Evolutionary conservation across 2,113 vertebrate genomes (phyloP).

Genomic region (Pelobates fuscus): DNA sequence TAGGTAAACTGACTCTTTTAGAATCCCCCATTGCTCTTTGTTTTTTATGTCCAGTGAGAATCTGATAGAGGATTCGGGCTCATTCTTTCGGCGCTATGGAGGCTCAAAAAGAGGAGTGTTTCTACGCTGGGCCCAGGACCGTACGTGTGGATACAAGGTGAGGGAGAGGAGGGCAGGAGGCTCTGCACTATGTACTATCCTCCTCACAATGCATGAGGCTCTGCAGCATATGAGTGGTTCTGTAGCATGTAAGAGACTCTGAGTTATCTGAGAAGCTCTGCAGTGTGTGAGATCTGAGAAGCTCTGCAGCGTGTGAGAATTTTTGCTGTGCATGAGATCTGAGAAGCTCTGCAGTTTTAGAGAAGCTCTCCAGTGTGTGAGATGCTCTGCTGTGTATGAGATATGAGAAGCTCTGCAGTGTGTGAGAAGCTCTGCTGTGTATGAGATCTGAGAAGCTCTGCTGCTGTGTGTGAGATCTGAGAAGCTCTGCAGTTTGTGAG

Average conservation of each 20-base stretch:
- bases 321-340: neutral
- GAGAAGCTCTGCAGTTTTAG: neutral
- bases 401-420: neutral
- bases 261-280: neutral
- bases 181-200: neutral
- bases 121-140: constrained; percentile 76
- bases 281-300: neutral
- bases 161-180: neutral
- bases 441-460: neutral
- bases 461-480: neutral
- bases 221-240: neutral
- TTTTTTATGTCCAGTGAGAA: constrained; percentile 25
- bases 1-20: no score
- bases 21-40: neutral
- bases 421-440: neutral
- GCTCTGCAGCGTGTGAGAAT: neutral
- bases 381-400: neutral
- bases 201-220: neutral
- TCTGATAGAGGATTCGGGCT: constrained; percentile 23
- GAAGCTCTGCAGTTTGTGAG: neutral
- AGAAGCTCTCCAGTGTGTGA: neutral
- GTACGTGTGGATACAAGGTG: constrained; percentile 77
- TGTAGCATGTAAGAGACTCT: neutral
- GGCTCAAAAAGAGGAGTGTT: constrained; percentile 78
- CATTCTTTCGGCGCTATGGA: constrained; percentile 66